phyloP scores from a whole-genome alignment of 2,113 vertebrate species.

The Cinclus mexicanus region DNA sequence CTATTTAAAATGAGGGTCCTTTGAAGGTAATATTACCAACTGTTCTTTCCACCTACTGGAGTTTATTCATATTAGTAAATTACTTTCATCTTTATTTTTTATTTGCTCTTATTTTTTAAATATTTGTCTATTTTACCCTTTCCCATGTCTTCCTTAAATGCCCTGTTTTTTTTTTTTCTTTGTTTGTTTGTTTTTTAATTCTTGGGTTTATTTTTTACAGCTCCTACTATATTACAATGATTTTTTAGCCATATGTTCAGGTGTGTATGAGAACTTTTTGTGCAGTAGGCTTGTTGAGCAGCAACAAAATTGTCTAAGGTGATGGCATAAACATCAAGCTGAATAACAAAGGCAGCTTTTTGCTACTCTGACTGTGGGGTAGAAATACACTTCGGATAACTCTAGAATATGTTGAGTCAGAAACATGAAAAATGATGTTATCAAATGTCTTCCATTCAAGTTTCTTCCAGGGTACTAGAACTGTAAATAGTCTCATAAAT shows the following conservation, averaged over 20 bases:
- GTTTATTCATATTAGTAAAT: not conserved
- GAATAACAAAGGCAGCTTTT: not conserved
- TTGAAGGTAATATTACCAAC: not conserved
- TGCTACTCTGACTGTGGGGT: not conserved
- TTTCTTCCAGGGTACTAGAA: not conserved
- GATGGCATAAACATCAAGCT: not conserved
- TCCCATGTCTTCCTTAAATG: not conserved
- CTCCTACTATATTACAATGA: not conserved
- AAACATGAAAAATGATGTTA: not conserved
- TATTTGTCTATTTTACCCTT: not conserved
- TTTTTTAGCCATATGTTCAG: not conserved
- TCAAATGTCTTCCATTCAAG: not conserved
- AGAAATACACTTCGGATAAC: not conserved
- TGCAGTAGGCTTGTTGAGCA: not conserved
- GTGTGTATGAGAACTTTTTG: not conserved
- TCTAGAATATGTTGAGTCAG: not conserved
- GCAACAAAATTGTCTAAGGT: not conserved
- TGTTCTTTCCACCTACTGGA: not conserved
- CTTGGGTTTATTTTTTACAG: not conserved
- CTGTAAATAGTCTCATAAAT: not conserved
- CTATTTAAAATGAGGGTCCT: not conserved
- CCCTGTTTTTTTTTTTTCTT: not conserved
- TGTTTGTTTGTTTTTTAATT: not conserved
- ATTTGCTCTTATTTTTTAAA: not conserved
- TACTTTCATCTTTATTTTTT: not conserved